A percentile compares a stretch with the other conserved stretches of the same genome.
These are phyloP conservation scores for Artibeus jamaicensis DNA, from an alignment of 2,797 vertebrate species.

Conservation along the genomic window DNA sequence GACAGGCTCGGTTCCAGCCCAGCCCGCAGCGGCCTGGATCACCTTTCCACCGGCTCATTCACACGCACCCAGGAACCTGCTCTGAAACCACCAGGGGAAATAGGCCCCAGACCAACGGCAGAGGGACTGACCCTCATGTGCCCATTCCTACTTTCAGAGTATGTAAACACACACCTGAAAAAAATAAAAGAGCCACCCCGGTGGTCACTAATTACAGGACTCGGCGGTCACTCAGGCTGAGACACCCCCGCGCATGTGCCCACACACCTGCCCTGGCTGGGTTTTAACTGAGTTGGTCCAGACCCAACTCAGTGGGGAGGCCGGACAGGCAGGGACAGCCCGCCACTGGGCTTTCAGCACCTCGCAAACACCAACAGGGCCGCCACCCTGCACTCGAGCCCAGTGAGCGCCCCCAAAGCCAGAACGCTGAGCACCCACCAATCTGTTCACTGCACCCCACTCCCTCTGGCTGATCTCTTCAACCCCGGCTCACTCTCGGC, in stretches of 20 bases:
- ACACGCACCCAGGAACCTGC: not conserved
- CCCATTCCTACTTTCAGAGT: not conserved
- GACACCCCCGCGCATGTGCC: not conserved
- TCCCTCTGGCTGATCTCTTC: conserved; percentile 60
- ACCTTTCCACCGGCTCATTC: not conserved
- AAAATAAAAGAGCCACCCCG: not conserved
- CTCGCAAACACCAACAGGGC: conserved; percentile 69
- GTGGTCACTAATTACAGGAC: fast-evolving
- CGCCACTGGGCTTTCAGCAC: conserved; percentile 54
- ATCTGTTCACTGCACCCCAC: conserved; percentile 76
- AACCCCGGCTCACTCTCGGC: not conserved
- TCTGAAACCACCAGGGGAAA: not conserved
- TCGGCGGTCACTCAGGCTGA: not conserved
- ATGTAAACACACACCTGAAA: not conserved
- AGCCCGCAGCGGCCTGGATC: not conserved
- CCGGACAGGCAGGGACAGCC: not conserved
- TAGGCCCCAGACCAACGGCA: not conserved
- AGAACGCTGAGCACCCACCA: conserved; percentile 73
- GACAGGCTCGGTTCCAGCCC: not conserved
- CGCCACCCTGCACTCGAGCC: conserved; percentile 61
- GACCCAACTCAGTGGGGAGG: conserved; percentile 11
- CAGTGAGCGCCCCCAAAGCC: conserved; percentile 75
- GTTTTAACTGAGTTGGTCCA: conserved; percentile 48
- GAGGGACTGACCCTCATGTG: fast-evolving
- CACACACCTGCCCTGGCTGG: not conserved